These are phyloP conservation scores for Cantharis nigra DNA, from an alignment of 2,888 invertebrate genomes.

Conservation along the genomic window DNA sequence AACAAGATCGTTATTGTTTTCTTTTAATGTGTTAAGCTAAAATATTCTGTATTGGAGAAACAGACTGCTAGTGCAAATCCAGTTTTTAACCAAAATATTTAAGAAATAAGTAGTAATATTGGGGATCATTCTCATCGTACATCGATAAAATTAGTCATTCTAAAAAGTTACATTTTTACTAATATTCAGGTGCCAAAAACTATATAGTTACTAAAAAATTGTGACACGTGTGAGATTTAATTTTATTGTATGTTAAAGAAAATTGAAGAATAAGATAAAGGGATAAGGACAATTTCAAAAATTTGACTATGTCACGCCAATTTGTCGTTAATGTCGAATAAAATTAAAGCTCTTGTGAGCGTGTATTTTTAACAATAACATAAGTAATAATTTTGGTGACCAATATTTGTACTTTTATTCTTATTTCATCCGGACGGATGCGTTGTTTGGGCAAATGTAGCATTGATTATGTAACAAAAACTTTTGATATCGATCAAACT, in stretches of 20 bases:
- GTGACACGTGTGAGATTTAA: slow-evolving; percentile 13
- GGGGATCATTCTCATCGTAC: slow-evolving; percentile 52
- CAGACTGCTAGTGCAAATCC: slow-evolving; percentile 12
- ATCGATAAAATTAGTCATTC: slow-evolving; percentile 53
- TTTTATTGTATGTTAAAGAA: slow-evolving; percentile 14
- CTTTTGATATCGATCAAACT: not conserved
- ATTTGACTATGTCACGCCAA: slow-evolving; percentile 6
- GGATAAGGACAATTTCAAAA: not conserved
- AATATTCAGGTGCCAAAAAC: slow-evolving; percentile 55
- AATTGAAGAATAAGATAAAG: not conserved
- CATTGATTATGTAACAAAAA: slow-evolving; percentile 7
- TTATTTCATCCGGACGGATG: slow-evolving; percentile 40
- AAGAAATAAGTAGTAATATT: slow-evolving; percentile 33
- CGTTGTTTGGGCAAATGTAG: slow-evolving; percentile 7
- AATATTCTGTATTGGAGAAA: not conserved
- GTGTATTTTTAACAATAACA: slow-evolving; percentile 23
- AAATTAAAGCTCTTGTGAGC: slow-evolving; percentile 14
- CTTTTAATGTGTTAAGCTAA: not conserved
- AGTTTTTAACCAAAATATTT: slow-evolving; percentile 18
- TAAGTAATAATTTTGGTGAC: slow-evolving; percentile 36
- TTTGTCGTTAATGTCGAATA: slow-evolving; percentile 22
- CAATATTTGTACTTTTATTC: slow-evolving; percentile 40
- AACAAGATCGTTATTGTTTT: not conserved
- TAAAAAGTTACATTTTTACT: slow-evolving; percentile 51
- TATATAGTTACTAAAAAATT: slow-evolving; percentile 51